Evolutionary conservation across 2,113 vertebrate genomes (phyloP).

Genomic region (Pelusios castaneus): DNA sequence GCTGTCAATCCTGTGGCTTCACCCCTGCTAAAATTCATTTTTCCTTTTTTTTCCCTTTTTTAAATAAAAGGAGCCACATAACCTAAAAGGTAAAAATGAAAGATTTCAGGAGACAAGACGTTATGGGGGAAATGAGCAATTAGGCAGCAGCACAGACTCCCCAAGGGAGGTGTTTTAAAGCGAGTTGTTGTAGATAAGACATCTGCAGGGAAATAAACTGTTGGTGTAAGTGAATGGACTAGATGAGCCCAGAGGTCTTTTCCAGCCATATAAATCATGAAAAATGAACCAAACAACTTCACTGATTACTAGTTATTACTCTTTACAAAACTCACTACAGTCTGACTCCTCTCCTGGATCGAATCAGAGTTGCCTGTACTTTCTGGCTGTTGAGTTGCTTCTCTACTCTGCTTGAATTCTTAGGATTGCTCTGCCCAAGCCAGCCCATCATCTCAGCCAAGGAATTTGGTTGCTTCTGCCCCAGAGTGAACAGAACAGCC

Average conservation of each 20-base stretch:
- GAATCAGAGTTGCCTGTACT: not conserved
- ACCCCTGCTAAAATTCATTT: not conserved
- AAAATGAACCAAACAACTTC: not conserved
- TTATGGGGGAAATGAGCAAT: constrained; percentile 5
- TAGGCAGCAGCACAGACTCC: not conserved
- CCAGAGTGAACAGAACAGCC: not conserved
- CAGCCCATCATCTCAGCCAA: not conserved
- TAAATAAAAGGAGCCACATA: not conserved
- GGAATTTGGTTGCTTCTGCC: not conserved
- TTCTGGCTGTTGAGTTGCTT: not conserved
- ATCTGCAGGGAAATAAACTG: constrained; percentile 41
- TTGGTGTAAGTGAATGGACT: constrained; percentile 24
- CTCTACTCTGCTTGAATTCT: not conserved
- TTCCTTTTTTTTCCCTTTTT: not conserved
- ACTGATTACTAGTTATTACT: not conserved
- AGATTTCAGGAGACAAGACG: not conserved
- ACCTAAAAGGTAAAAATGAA: not conserved
- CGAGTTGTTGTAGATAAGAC: constrained; percentile 30
- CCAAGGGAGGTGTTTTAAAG: not conserved
- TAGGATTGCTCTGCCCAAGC: not conserved
- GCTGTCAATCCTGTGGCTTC: not conserved
- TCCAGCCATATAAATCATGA: fast-evolving
- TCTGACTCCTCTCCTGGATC: not conserved
- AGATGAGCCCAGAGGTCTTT: not conserved
- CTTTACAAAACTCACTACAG: not conserved